Percentiles rank a stretch among this genome's conserved stretches.
Conservation (phyloP, 2,888 invertebrate genomes). For the Micropterix aruncella region DNA sequence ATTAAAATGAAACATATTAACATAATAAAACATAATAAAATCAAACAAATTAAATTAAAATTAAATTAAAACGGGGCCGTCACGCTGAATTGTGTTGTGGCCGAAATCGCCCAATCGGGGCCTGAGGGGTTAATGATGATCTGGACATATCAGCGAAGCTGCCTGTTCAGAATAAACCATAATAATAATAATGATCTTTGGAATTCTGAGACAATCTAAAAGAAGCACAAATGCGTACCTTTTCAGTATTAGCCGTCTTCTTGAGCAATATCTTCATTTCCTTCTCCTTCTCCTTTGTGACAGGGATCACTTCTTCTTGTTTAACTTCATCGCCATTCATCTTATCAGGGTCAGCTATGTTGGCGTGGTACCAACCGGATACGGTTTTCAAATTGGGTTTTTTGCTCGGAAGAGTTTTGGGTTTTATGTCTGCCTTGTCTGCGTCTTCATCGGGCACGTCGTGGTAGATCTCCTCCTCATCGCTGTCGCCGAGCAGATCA, state of each 20-base stretch:
- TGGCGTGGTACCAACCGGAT: conserved; percentile 27
- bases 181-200: no score
- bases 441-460: conserved; percentile 30
- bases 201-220: no score
- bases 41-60: no score
- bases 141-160: no score
- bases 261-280: conserved; percentile 29
- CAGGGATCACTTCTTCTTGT: conserved; percentile 4
- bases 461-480: conserved; percentile 28
- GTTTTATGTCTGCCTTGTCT: not conserved
- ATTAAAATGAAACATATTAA: no score
- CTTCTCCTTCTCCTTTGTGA: conserved; percentile 14
- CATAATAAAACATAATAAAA: no score
- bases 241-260: conserved; percentile 29
- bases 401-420: conserved; percentile 18
- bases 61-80: no score
- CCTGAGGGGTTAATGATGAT: no score
- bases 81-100: no score
- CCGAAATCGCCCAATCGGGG: no score
- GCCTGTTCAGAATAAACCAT: no score
- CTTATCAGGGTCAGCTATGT: conserved; percentile 16
- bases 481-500: conserved; percentile 1
- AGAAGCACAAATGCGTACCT: no score
- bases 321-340: conserved; percentile 10
- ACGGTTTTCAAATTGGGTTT: conserved; percentile 16